Percentiles rank a stretch among this genome's conserved stretches.
These are phyloP conservation scores for Tetramorium bicarinatum DNA, from an alignment of 2,888 invertebrate species.

Conservation along the genomic window DNA sequence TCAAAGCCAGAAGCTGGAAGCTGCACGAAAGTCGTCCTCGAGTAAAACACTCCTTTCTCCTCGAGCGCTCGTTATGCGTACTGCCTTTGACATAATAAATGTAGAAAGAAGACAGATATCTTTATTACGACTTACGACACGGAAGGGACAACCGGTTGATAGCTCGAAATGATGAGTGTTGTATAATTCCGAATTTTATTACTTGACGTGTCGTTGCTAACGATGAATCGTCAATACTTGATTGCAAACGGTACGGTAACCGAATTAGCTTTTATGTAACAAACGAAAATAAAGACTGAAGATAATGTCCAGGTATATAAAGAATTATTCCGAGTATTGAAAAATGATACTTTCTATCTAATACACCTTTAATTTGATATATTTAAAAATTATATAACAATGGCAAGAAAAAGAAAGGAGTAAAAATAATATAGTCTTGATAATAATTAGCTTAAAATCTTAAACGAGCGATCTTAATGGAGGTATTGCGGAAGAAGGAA, in stretches of 20 bases:
- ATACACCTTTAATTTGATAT: neutral
- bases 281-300: neutral
- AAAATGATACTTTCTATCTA: neutral
- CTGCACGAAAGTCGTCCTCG: neutral
- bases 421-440: neutral
- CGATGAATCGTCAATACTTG: neutral
- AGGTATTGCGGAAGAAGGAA: slow-evolving; percentile 6
- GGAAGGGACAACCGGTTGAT: neutral
- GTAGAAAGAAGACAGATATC: neutral
- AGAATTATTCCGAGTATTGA: neutral
- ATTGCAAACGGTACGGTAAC: neutral
- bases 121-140: slow-evolving; percentile 9
- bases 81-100: neutral
- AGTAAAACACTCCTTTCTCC: slow-evolving; percentile 3
- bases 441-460: slow-evolving; percentile 27
- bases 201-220: neutral
- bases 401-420: neutral
- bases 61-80: neutral
- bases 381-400: neutral
- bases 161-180: neutral
- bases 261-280: neutral
- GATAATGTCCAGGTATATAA: neutral
- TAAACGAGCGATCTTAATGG: slow-evolving; percentile 14
- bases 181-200: slow-evolving; percentile 1
- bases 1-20: slow-evolving; percentile 22